These are phyloP conservation scores for Enteromius unitaeniatus DNA, from an alignment of 2,797 vertebrate genomes.

Conservation along the genomic window DNA sequence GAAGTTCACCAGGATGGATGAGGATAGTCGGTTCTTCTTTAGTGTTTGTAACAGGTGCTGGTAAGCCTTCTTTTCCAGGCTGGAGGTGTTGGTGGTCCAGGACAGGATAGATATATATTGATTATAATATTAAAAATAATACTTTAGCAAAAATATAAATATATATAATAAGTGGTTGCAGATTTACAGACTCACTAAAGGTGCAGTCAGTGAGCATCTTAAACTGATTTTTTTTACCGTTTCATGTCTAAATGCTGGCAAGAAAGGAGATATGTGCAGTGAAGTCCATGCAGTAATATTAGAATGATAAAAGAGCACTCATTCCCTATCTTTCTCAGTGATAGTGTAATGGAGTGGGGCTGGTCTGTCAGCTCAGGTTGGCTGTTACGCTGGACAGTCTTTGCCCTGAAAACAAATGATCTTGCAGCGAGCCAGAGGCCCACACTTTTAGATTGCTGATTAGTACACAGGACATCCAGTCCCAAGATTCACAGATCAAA, in stretches of 20 bases:
- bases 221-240: constrained; percentile 7
- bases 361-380: constrained; percentile 21
- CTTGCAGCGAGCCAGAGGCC: constrained; percentile 8
- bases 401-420: constrained; percentile 35
- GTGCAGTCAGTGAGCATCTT: not conserved
- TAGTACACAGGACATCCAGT: constrained; percentile 41
- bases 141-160: too few species aligned
- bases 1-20: too few species aligned
- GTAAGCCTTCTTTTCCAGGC: too few species aligned
- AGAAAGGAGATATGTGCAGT: constrained; percentile 17
- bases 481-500: constrained; percentile 42
- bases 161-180: not conserved
- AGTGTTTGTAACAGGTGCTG: too few species aligned
- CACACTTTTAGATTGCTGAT: constrained; percentile 46
- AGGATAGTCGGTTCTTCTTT: too few species aligned
- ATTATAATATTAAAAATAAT: too few species aligned
- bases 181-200: not conserved
- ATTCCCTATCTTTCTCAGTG: constrained; percentile 3
- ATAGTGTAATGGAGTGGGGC: constrained; percentile 20
- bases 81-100: too few species aligned
- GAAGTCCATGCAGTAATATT: constrained; percentile 11
- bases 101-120: too few species aligned
- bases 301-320: constrained; percentile 33
- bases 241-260: constrained; percentile 2
- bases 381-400: constrained; percentile 17